Percentiles rank a stretch among this genome's conserved stretches.
These are phyloP conservation scores for Willowsia nigromaculata DNA, from an alignment of 2,888 invertebrate species.

Conservation along the genomic window DNA sequence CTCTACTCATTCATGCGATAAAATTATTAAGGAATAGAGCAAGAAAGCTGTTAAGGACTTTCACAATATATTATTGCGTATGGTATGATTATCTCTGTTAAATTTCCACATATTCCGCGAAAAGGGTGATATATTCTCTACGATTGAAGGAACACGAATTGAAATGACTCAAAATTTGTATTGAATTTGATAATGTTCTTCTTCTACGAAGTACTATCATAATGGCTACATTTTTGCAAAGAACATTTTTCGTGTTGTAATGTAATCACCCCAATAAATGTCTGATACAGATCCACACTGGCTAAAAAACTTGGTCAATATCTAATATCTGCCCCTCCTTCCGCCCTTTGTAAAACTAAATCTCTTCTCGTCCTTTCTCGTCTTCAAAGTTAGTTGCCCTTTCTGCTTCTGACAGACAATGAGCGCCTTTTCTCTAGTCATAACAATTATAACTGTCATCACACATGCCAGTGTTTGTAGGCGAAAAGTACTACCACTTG, in stretches of 20 bases:
- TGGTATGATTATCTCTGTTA: too few relatives aligned
- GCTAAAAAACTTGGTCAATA: slow-evolving; percentile 60
- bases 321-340: background rate
- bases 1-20: slow-evolving; percentile 49
- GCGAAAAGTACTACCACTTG: background rate
- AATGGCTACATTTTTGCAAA: background rate
- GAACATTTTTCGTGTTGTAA: background rate
- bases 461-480: background rate
- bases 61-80: too few relatives aligned
- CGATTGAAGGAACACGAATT: too few relatives aligned
- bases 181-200: background rate
- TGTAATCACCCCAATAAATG: slow-evolving; percentile 17
- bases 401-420: background rate
- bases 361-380: background rate
- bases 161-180: background rate
- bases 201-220: background rate
- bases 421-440: background rate
- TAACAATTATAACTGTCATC: slow-evolving; percentile 63
- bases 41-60: too few relatives aligned
- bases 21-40: slow-evolving; percentile 60
- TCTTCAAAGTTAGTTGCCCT: background rate
- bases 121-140: background rate
- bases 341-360: slow-evolving; percentile 48
- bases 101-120: too few relatives aligned
- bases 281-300: background rate